phyloP scores from a whole-genome alignment of 2,113 vertebrate genomes.

The Aptenodytes patagonicus region DNA sequence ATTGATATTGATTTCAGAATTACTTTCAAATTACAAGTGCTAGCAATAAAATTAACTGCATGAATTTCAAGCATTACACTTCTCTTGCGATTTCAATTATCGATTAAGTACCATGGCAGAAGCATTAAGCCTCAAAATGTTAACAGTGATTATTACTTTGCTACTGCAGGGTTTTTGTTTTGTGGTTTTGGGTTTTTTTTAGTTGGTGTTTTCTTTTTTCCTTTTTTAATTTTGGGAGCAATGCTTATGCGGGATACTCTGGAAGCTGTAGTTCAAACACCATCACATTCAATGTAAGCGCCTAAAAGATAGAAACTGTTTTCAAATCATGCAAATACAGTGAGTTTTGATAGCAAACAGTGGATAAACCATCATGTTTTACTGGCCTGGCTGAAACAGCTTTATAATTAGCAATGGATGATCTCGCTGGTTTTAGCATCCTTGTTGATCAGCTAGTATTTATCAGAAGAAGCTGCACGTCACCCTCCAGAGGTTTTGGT shows the following conservation, averaged over 20 bases:
- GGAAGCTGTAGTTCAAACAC: not conserved
- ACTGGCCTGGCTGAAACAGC: not conserved
- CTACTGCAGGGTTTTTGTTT: not conserved
- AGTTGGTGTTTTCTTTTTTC: not conserved
- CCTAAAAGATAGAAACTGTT: not conserved
- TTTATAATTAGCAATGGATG: not conserved
- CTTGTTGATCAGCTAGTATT: not conserved
- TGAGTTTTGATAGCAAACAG: not conserved
- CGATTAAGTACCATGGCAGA: slow-evolving; percentile 20
- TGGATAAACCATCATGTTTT: not conserved
- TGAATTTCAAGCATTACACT: slow-evolving; percentile 39
- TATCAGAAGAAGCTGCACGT: not conserved
- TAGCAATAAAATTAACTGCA: slow-evolving; percentile 59
- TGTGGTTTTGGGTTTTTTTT: not conserved
- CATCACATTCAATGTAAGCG: not conserved
- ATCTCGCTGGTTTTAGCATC: not conserved
- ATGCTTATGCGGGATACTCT: not conserved
- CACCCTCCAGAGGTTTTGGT: not conserved
- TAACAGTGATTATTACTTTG: not conserved
- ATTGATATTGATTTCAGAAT: slow-evolving; percentile 54
- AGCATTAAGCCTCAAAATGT: slow-evolving; percentile 15
- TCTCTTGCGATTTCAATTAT: slow-evolving; percentile 55
- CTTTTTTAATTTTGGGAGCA: not conserved
- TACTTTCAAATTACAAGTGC: slow-evolving; percentile 58
- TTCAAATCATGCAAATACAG: not conserved